These are phyloP conservation scores for Drosophila phalerata DNA, from an alignment of 2,888 invertebrate species.

Conservation along the genomic window DNA sequence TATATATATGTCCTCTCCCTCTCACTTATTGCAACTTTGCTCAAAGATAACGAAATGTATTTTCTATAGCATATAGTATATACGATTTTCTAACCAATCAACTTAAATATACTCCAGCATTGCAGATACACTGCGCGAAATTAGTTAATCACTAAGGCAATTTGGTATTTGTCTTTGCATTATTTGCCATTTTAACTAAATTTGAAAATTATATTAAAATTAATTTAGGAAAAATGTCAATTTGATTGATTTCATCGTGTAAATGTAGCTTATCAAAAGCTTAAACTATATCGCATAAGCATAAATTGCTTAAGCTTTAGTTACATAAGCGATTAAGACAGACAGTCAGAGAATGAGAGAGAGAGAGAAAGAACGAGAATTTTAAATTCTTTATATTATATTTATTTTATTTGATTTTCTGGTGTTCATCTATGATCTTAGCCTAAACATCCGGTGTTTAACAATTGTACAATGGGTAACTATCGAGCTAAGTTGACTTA, in stretches of 20 bases:
- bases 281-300: no score
- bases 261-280: not conserved
- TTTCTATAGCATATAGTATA: slow-evolving; percentile 10
- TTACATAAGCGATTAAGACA: not conserved
- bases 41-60: slow-evolving; percentile 11
- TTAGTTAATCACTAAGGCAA: not conserved
- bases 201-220: no score
- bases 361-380: not conserved
- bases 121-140: not conserved
- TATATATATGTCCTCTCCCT: not conserved
- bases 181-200: no score
- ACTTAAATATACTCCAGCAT: not conserved
- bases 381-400: not conserved
- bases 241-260: not conserved
- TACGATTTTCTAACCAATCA: slow-evolving; percentile 12
- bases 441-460: slow-evolving; percentile 75
- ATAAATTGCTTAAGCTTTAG: not conserved
- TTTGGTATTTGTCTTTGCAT: no score
- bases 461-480: slow-evolving; percentile 71
- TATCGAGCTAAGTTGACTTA: slow-evolving; percentile 64
- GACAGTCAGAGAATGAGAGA: not conserved
- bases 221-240: no score
- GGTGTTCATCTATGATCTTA: slow-evolving; percentile 50
- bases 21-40: not conserved
- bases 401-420: slow-evolving; percentile 26